Evolutionary conservation across 2,113 vertebrate genomes (phyloP).

Genomic region (Talpa occidentalis): DNA sequence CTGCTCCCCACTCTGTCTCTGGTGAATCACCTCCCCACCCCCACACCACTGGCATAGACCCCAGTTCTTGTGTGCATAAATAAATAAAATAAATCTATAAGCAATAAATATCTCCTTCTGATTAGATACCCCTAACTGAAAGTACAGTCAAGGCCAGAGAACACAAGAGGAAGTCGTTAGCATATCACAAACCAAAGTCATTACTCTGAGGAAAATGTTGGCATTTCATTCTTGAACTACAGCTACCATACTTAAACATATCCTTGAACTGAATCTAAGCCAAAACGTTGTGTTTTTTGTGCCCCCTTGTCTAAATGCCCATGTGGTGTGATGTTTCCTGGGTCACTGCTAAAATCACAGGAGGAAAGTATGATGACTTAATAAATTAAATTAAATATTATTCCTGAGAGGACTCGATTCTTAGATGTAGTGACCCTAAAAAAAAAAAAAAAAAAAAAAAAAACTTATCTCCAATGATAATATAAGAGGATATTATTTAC

Average conservation of each 20-base stretch:
- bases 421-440: conserved; percentile 2
- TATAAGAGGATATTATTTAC: neutral
- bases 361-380: conserved; percentile 37
- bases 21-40: no score
- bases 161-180: neutral
- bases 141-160: neutral
- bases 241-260: neutral
- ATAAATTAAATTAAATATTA: conserved; percentile 15
- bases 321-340: neutral
- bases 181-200: conserved; percentile 9
- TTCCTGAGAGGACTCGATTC: neutral
- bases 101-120: neutral
- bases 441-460: conserved; percentile 57
- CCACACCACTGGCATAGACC: no score
- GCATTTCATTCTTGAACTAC: neutral
- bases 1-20: no score
- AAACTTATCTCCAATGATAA: neutral
- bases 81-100: no score
- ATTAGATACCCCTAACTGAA: neutral
- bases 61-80: no score
- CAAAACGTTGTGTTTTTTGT: neutral
- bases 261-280: neutral
- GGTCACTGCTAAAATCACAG: neutral
- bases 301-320: neutral
- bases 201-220: neutral